A percentile compares a stretch with the other conserved stretches of the same genome.
These are phyloP conservation scores for Sternotherus odoratus DNA, from an alignment of 2,797 vertebrate species.

Conservation along the genomic window DNA sequence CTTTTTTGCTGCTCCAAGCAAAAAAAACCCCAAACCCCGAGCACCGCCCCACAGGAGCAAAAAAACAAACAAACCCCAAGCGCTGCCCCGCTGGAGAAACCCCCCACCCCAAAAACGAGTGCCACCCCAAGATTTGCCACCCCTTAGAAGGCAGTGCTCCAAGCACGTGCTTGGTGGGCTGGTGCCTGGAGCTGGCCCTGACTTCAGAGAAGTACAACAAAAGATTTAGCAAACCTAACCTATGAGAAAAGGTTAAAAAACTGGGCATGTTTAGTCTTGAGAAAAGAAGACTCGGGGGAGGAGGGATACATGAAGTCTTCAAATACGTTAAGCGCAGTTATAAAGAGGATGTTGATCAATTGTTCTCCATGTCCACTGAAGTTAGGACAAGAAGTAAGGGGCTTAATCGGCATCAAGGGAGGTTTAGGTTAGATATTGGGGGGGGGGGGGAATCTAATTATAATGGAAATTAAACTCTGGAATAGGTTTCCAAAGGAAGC, in stretches of 20 bases:
- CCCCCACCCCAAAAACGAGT: no score
- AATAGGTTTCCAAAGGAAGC: not conserved
- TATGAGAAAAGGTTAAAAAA: not conserved
- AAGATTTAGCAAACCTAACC: not conserved
- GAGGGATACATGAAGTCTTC: not conserved
- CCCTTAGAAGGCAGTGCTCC: no score
- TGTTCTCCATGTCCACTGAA: not conserved
- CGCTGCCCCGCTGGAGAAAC: no score
- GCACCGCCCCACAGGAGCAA: no score
- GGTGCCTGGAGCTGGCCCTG: no score
- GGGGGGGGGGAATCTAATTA: no score
- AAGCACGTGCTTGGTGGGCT: no score
- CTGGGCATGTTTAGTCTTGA: not conserved
- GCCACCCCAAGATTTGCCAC: no score
- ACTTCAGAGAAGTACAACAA: not conserved
- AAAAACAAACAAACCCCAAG: no score
- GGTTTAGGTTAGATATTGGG: not conserved
- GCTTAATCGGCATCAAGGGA: not conserved
- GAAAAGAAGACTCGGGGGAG: not conserved
- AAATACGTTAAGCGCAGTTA: not conserved
- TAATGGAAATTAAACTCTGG: not conserved
- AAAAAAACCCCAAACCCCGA: no score
- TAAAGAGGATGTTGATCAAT: not conserved
- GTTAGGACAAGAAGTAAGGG: not conserved
- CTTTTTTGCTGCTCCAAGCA: no score